Percentiles rank a stretch among this genome's conserved stretches.
Conservation (phyloP, 2,888 invertebrate genomes). For the Antheraea yamamai region DNA sequence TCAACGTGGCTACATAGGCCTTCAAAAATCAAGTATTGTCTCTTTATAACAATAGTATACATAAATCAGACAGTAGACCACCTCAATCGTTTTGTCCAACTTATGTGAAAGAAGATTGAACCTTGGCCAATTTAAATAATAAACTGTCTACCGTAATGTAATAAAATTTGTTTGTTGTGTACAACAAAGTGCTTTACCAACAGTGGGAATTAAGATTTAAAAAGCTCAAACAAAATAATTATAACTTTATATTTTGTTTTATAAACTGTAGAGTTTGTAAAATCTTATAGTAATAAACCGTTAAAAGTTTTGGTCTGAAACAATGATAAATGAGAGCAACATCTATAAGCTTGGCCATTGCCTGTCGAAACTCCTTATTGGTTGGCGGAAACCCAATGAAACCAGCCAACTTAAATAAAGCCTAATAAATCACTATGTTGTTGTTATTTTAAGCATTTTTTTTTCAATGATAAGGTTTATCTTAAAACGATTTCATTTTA, state of each 20-base stretch:
- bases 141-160: neutral
- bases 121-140: neutral
- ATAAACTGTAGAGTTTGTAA: neutral
- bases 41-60: no score
- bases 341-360: slow-evolving; percentile 35
- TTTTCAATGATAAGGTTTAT: neutral
- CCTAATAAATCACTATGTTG: slow-evolving; percentile 34
- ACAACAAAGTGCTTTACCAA: no score
- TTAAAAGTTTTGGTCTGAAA: slow-evolving; percentile 17
- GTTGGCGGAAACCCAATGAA: slow-evolving; percentile 42
- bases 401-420: slow-evolving; percentile 39
- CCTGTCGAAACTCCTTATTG: slow-evolving; percentile 42
- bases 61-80: neutral
- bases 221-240: neutral
- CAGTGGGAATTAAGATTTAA: neutral
- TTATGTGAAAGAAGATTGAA: neutral
- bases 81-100: neutral
- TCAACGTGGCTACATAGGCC: no score
- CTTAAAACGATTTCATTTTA: no score
- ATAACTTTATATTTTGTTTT: neutral
- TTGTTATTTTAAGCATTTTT: neutral
- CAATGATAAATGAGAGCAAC: slow-evolving; percentile 33
- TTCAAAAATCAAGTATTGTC: no score
- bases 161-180: no score
- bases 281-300: neutral